phyloP scores from a whole-genome alignment of 23 tunicate species.

The Botrylloides violaceus region DNA sequence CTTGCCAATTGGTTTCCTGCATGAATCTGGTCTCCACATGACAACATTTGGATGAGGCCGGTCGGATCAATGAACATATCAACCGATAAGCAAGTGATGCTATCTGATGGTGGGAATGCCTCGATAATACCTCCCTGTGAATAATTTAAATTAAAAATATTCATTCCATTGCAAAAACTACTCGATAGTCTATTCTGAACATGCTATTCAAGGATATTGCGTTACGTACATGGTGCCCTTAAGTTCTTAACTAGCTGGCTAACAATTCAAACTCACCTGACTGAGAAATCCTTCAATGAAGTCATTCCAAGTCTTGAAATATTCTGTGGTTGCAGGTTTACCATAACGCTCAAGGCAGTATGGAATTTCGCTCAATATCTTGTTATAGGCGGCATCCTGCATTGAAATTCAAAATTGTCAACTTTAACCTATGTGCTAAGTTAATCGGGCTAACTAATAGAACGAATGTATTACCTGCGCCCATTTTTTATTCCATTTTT shows the following conservation, averaged over 20 bases:
- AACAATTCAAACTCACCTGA: slow-evolving; percentile 62
- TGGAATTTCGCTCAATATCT: slow-evolving; percentile 64
- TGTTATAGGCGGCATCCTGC: slow-evolving; percentile 75
- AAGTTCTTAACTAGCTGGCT: no score
- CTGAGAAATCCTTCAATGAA: slow-evolving; percentile 71
- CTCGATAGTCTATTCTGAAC: no score
- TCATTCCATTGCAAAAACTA: no score
- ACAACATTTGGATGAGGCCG: slow-evolving; percentile 64
- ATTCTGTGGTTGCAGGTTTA: slow-evolving; percentile 38
- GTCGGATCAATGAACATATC: slow-evolving; percentile 86
- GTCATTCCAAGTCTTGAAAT: slow-evolving; percentile 55
- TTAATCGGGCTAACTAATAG: background rate
- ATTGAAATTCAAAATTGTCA: background rate
- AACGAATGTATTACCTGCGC: slow-evolving; percentile 50
- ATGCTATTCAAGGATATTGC: no score
- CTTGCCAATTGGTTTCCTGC: slow-evolving; percentile 55
- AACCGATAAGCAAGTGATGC: slow-evolving; percentile 69
- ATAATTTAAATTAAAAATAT: background rate
- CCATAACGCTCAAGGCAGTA: slow-evolving; percentile 52
- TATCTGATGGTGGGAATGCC: slow-evolving; percentile 83
- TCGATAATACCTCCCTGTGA: slow-evolving; percentile 85
- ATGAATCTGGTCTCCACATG: slow-evolving; percentile 95
- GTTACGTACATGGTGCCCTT: no score
- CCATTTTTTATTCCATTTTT: slow-evolving; percentile 80
- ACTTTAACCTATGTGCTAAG: no score